Conservation (phyloP, 2,113 vertebrate species). For the Columba livia region DNA sequence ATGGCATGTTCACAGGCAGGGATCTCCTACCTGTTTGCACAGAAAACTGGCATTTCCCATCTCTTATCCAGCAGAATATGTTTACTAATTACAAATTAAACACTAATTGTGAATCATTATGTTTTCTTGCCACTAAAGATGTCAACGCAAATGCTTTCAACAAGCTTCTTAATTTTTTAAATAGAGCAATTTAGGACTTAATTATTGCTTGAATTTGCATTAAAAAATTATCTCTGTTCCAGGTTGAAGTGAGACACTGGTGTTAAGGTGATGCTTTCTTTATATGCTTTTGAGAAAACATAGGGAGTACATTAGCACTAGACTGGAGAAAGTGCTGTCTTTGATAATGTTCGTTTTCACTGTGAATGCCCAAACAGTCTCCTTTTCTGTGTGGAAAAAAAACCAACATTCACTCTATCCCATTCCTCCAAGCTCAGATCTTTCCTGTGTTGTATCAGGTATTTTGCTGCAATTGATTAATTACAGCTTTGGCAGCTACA, state of each 20-base stretch:
- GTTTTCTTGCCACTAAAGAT: conserved; percentile 1
- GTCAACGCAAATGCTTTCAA: background rate
- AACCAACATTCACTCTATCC: background rate
- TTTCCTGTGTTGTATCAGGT: background rate
- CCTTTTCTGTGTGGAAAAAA: background rate
- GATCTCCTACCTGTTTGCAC: background rate
- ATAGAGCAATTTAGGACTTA: conserved; percentile 16
- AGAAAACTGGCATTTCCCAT: background rate
- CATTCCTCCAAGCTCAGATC: background rate
- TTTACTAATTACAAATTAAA: conserved; percentile 53
- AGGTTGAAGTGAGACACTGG: background rate
- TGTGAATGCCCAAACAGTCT: background rate
- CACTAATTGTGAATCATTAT: conserved; percentile 18
- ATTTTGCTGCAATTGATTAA: background rate
- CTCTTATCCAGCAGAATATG: background rate
- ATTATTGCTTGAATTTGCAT: conserved; percentile 40
- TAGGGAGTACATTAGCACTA: background rate
- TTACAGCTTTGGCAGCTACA: background rate
- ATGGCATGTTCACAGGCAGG: background rate
- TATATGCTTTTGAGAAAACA: background rate
- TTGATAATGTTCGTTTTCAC: background rate
- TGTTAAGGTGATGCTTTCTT: background rate
- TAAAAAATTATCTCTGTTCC: background rate
- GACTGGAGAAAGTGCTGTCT: background rate
- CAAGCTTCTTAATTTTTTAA: conserved; percentile 21